Evolutionary conservation across 2,888 invertebrate species (phyloP), one percentile per base, ranked within the genome.

Genomic region (Syritta pipiens): DNA sequence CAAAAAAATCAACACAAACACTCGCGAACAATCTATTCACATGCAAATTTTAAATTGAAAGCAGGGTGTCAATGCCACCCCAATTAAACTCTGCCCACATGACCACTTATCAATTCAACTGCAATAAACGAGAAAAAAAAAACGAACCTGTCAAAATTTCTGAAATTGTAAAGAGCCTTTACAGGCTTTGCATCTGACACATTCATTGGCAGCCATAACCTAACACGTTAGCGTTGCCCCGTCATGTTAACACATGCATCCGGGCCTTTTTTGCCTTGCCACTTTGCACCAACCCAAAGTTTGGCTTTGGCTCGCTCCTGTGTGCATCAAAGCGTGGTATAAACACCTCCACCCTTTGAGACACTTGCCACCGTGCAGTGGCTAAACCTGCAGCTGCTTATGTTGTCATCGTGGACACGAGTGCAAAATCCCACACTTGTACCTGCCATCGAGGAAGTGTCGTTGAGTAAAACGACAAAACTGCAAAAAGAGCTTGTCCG

Each of bases 371-470:
- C 19, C 24, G 53, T 62, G 60, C 55, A 35, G 46, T 48, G 48
- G 32, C 42, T 20, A 49, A 49, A 68, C 37, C 28, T 37, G 17
- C 32, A 20, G 35, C 10, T 44, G 22, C 9, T 42, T 51, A 24
- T 51, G 51, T 42, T 57, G 55, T 51, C 35, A 44, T 42, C 40
- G 46, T 63, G 37, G 46, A 37, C 59, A 71, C 59, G 32, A 71
- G 71, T 71, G 71, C 44, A 59, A 77, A 77, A 53, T 71, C 49
- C 53, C 46, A 53, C 71, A 71, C 77, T 71, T 71, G 59, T 53
- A 37, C 48, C 19, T 71, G 71, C 44, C 44, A 24, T 37, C 46
- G 63, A 37, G 28, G 35, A 44, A 48, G 55, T 49, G 53, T 42
- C 60, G 30, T 20, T 53, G 24, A 19, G 24, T 14, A 35, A 59